Percentiles rank a stretch among this genome's conserved stretches.
Evolutionary conservation across 2,888 invertebrate genomes (phyloP).

Genomic region (Agrypnus murinus): DNA sequence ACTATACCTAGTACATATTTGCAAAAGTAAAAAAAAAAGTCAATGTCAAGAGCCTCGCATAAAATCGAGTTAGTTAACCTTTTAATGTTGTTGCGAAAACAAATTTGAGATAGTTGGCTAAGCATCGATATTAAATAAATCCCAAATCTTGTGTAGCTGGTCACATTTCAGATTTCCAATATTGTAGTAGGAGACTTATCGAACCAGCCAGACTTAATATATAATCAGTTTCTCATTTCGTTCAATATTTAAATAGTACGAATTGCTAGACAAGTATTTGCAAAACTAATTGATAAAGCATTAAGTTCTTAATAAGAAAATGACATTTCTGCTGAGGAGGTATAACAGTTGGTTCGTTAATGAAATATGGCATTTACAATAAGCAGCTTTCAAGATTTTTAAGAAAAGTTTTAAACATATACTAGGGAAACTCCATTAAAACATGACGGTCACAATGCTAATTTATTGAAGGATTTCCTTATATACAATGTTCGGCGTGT

Average conservation of each 20-base stretch:
- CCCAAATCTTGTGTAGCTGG: conserved; percentile 7
- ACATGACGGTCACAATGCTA: too few species aligned
- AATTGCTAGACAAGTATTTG: conserved; percentile 39
- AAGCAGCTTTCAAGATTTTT: conserved; percentile 17
- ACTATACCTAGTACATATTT: not conserved
- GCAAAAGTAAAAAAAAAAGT: conserved; percentile 6
- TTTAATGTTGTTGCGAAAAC: conserved; percentile 33
- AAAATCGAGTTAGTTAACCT: conserved; percentile 41
- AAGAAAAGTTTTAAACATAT: too few species aligned
- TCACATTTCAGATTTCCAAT: conserved; percentile 4
- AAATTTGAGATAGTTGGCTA: conserved; percentile 32
- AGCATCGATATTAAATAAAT: conserved; percentile 19
- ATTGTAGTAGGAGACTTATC: conserved; percentile 23
- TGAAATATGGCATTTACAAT: conserved; percentile 1
- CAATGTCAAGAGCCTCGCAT: conserved; percentile 36
- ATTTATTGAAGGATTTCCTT: too few species aligned
- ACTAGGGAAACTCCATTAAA: too few species aligned
- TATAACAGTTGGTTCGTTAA: conserved; percentile 26
- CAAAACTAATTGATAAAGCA: conserved; percentile 49
- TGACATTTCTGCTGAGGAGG: conserved; percentile 35
- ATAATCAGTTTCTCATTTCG: conserved; percentile 30
- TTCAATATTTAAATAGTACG: conserved; percentile 42
- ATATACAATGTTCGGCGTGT: too few species aligned
- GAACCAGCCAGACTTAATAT: conserved; percentile 24
- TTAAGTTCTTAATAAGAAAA: conserved; percentile 38